Conservation (phyloP, 2,888 invertebrate genomes). For the Phaedon cochleariae region DNA sequence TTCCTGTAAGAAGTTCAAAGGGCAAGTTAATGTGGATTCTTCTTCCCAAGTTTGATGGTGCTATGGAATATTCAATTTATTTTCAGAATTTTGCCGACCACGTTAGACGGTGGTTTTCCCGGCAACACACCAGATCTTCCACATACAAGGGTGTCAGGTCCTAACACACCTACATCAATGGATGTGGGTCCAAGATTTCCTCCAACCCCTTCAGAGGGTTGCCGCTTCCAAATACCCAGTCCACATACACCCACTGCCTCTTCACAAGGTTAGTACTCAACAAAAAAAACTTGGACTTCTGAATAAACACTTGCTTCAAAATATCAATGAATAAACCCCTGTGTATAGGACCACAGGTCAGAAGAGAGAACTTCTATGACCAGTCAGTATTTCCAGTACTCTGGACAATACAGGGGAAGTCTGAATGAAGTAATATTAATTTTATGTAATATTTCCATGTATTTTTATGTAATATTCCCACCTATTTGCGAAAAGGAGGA, state of each 20-base stretch:
- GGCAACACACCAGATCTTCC: slow-evolving; percentile 57
- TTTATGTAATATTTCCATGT: too few relatives aligned
- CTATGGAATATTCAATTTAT: slow-evolving; percentile 6
- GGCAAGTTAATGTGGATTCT: too few relatives aligned
- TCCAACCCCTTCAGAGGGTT: slow-evolving; percentile 60
- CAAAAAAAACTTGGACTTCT: not conserved
- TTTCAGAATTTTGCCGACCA: slow-evolving; percentile 57
- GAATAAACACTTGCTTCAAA: too few relatives aligned
- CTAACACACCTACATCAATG: slow-evolving; percentile 66
- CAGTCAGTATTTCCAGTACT: too few relatives aligned
- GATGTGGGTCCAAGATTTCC: slow-evolving; percentile 62
- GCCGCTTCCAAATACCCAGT: slow-evolving; percentile 65
- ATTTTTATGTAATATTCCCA: too few relatives aligned
- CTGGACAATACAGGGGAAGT: too few relatives aligned
- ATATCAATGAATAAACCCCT: too few relatives aligned
- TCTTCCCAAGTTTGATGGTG: not conserved
- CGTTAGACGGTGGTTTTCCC: slow-evolving; percentile 61
- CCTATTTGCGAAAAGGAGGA: too few relatives aligned
- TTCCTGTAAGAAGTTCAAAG: too few relatives aligned
- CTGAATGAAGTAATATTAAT: too few relatives aligned
- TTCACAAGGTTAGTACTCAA: slow-evolving; percentile 44
- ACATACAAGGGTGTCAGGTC: slow-evolving; percentile 61
- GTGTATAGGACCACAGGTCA: too few relatives aligned
- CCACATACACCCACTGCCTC: slow-evolving; percentile 61
- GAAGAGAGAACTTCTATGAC: too few relatives aligned